phyloP scores from a whole-genome alignment of 2,113 vertebrate species.

The Hepsetus odoe region DNA sequence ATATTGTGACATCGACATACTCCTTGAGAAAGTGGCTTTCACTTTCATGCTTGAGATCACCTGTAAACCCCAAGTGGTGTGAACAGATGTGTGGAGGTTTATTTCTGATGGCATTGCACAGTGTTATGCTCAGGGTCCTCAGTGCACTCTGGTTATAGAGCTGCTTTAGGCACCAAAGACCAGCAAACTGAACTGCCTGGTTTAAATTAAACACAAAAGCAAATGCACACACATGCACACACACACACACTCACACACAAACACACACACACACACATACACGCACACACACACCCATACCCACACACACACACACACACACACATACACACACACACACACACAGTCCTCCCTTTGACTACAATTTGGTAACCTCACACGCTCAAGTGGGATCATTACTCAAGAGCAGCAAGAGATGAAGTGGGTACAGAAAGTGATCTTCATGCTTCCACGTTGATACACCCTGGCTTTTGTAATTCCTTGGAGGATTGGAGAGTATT shows the following conservation, averaged over 20 bases:
- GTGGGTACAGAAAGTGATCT: background rate
- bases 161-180: background rate
- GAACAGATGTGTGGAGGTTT: slow-evolving; percentile 1
- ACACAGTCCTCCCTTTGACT: background rate
- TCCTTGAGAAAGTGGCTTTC: background rate
- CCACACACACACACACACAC: too few species aligned
- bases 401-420: background rate
- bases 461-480: background rate
- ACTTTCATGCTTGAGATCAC: slow-evolving; percentile 34
- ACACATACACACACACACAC: background rate
- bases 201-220: background rate
- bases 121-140: background rate
- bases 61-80: background rate
- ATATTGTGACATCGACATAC: background rate
- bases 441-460: background rate
- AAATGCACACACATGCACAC: too few species aligned
- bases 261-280: too few species aligned
- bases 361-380: background rate
- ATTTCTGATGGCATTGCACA: background rate
- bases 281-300: too few species aligned
- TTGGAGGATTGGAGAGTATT: background rate
- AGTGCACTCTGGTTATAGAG: background rate
- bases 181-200: background rate
- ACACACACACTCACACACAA: background rate
- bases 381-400: too few species aligned